Percentiles rank a stretch among this genome's conserved stretches.
phyloP scores from a whole-genome alignment of 2,888 invertebrate species.

The Scelioninae gen. 1 region DNA sequence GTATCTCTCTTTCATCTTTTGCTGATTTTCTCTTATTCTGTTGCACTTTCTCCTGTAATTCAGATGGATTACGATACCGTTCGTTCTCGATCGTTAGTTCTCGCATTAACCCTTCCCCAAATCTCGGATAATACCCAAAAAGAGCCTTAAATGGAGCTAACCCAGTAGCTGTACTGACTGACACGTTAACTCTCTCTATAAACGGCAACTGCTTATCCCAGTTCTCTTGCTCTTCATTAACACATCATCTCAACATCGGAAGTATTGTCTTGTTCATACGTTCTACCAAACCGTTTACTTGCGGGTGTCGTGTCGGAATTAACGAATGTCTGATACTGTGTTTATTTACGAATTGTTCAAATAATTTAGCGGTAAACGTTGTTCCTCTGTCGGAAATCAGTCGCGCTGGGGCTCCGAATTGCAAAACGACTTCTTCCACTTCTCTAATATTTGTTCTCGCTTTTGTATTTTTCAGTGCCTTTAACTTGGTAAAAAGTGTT shows the following conservation, averaged over 20 bases:
- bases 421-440: background rate
- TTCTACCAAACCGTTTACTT: slow-evolving; percentile 62
- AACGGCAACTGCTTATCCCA: slow-evolving; percentile 17
- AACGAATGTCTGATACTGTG: slow-evolving; percentile 54
- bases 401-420: slow-evolving; percentile 49
- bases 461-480: no score
- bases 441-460: no score
- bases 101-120: slow-evolving; percentile 7
- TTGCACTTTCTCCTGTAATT: no score
- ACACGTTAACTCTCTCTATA: slow-evolving; percentile 8
- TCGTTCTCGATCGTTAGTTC: background rate
- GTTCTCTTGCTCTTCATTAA: slow-evolving; percentile 7
- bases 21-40: no score
- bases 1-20: no score
- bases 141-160: slow-evolving; percentile 14
- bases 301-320: slow-evolving; percentile 65
- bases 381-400: slow-evolving; percentile 69
- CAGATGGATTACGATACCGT: background rate
- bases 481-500: no score
- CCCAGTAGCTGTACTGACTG: slow-evolving; percentile 8
- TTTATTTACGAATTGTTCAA: slow-evolving; percentile 15
- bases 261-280: slow-evolving; percentile 28
- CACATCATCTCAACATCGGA: background rate
- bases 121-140: slow-evolving; percentile 18
- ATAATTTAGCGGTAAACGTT: slow-evolving; percentile 42